Conservation (phyloP, 1,140 invertebrate species). For the Zaprionus ornatus region DNA sequence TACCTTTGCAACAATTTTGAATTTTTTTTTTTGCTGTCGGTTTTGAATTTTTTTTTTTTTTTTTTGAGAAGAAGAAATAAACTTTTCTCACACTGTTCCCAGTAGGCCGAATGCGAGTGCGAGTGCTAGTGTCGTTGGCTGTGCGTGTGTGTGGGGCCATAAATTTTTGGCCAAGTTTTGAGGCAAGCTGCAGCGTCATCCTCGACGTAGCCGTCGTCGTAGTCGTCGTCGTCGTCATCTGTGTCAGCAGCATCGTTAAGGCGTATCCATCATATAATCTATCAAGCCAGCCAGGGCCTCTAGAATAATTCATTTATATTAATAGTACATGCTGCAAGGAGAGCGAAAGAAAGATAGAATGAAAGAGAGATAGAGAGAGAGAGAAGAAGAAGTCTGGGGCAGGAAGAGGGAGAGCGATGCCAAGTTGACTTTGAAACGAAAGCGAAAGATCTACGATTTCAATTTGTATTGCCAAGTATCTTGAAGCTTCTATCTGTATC, state of each 20-base stretch:
- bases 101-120: background rate
- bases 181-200: conserved; percentile 57
- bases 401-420: background rate
- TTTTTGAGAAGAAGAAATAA: background rate
- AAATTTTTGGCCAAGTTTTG: conserved; percentile 57
- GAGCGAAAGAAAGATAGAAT: conserved; percentile 34
- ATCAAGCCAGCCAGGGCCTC: conserved; percentile 49
- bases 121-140: background rate
- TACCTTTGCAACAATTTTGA: conserved; percentile 12
- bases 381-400: background rate
- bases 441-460: conserved; percentile 51
- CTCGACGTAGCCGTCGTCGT: background rate
- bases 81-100: background rate
- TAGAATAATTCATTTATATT: conserved; percentile 75
- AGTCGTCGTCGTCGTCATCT: conserved; percentile 16
- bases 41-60: background rate
- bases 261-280: conserved; percentile 75
- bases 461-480: conserved; percentile 62
- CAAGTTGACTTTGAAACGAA: background rate
- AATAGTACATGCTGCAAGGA: conserved; percentile 54
- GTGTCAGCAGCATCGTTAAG: conserved; percentile 64
- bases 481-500: conserved; percentile 17
- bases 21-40: conserved; percentile 11
- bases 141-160: conserved; percentile 29
- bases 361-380: background rate